Evolutionary conservation across 1,140 invertebrate genomes (phyloP).

Genomic region (Rhagoletis pomonella): DNA sequence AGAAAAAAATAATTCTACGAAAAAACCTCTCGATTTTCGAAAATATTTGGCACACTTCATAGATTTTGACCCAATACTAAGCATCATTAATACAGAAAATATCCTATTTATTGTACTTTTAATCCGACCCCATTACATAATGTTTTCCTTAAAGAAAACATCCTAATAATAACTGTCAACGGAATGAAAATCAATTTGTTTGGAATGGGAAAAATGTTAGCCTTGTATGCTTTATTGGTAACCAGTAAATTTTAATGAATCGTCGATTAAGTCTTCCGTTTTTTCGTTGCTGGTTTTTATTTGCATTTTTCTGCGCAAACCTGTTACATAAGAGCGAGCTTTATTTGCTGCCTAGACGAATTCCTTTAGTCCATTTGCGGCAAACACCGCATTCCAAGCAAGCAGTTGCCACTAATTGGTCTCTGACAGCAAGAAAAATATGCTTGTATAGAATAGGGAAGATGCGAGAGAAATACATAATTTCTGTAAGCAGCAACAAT

Average conservation of each 20-base stretch:
- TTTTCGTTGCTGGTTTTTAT: neutral
- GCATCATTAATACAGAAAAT: too few species aligned
- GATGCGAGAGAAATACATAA: neutral
- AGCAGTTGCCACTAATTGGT: constrained; percentile 35
- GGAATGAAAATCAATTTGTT: constrained; percentile 33
- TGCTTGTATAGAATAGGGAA: neutral
- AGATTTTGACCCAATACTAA: too few species aligned
- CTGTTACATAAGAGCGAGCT: neutral
- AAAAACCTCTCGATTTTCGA: too few species aligned
- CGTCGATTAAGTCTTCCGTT: constrained; percentile 31
- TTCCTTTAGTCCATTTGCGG: constrained; percentile 11
- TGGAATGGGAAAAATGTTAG: neutral
- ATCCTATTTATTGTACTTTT: too few species aligned
- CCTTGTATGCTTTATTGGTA: constrained; percentile 37
- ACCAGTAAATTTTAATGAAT: constrained; percentile 31
- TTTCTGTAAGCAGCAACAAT: neutral
- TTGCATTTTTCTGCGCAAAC: constrained; percentile 20
- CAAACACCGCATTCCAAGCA: neutral
- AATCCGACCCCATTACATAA: too few species aligned
- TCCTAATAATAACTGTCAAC: constrained; percentile 1
- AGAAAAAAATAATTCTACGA: too few species aligned
- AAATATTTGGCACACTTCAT: too few species aligned
- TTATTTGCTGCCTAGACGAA: neutral
- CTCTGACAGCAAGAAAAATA: neutral
- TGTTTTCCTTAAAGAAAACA: too few species aligned